Evolutionary conservation across 2,888 invertebrate genomes (phyloP), one percentile per base, ranked within the genome.

Genomic region (Diaprepes abbreviatus): DNA sequence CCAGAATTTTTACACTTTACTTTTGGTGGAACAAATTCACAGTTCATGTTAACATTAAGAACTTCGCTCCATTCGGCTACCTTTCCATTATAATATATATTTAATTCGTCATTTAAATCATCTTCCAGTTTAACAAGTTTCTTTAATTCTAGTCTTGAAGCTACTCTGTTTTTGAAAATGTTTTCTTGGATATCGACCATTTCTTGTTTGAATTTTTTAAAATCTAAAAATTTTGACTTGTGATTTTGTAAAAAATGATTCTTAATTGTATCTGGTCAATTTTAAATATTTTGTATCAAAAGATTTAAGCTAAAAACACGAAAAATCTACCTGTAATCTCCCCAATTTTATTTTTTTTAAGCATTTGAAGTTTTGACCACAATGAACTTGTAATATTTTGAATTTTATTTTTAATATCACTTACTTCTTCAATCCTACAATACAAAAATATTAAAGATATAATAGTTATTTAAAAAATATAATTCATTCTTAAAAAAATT

Each of bases 131-230:
- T 69, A 54, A 73, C 48, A 33, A 82, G 73, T 21, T 66, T 70
- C 24, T 78, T 73, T 12, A 78, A 31, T 43, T 77, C 76, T 1
- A 54, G 31, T 69, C 76, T 76, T 6, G 75, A 73, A 35, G 74
- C 72, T 16, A 72, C 33, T 71, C 78, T 79, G 17, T 78, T 40
- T 58, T 73, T 74, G 52, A 79, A 75, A 58, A 81, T 79, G 48
- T 76, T 79, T 24, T 79, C 79, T 74, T 81, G 79, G 7, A 83
- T 75, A 3, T 69, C 43, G 16, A 79, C 74, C 79, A 83, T 80
- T 57, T 79, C 78, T 43, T 74, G 75, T 75, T 81, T 80, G 45
- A 82, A 79, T 62, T 71, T 70, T 36, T 78, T 77, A 12, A 81
- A 75, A 75, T 82, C 82, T 80, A 55, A 28, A 72, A 67, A 17